phyloP scores from a whole-genome alignment of 2,797 vertebrate species.

The Tinamus major region DNA sequence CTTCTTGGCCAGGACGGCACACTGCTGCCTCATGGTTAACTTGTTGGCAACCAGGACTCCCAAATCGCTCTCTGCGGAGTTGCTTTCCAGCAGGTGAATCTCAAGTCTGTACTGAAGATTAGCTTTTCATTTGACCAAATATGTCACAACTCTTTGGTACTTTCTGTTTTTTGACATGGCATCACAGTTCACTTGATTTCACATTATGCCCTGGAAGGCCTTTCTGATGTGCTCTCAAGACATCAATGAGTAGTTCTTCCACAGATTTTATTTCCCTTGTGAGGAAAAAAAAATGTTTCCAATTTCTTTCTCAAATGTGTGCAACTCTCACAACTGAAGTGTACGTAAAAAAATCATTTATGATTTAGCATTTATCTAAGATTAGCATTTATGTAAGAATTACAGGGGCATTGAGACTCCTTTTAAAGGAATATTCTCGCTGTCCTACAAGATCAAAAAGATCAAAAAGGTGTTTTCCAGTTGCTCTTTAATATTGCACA shows the following conservation, averaged over 20 bases:
- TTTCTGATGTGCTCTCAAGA: background rate
- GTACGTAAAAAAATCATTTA: too few species aligned
- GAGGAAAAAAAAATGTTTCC: too few species aligned
- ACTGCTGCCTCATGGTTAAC: too few species aligned
- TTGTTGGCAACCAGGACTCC: too few species aligned
- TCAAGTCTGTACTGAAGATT: background rate
- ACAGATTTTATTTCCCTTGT: background rate
- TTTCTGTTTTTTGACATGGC: background rate
- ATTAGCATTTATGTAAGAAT: background rate
- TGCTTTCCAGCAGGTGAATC: too few species aligned
- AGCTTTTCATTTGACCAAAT: background rate
- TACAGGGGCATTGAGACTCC: background rate
- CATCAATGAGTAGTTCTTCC: background rate
- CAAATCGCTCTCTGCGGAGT: too few species aligned
- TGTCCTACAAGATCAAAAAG: background rate
- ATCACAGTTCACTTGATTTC: background rate
- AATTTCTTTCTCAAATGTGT: background rate
- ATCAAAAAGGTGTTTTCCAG: background rate
- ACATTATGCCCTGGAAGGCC: background rate
- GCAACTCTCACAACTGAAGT: background rate
- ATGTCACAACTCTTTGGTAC: background rate
- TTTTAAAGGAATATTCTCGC: background rate
- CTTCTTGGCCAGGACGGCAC: too few species aligned
- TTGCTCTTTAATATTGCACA: too few species aligned
- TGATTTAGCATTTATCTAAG: background rate